Base-by-base conservation (phyloP, 2,113 vertebrate genomes). In the Gallinago media region DNA sequence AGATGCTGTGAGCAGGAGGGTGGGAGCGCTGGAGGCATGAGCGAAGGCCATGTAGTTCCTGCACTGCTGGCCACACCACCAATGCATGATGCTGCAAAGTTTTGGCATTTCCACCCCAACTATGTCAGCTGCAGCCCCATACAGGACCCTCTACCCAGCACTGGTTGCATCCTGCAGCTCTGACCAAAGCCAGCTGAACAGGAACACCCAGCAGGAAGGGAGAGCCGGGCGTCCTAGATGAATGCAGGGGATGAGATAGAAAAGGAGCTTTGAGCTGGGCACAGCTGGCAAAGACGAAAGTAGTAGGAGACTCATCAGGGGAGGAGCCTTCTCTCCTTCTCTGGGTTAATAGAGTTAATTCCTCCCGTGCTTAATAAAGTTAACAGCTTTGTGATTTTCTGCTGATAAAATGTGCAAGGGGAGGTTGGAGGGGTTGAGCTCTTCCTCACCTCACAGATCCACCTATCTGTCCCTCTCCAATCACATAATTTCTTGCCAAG, bases 361-460 rank as follows among this genome's bases (percentile, higher is more conserved):
- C 36, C 42, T 73, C n/a, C 54, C 36, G 42, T 0, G 0, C 46
- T 4, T 4, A 23, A 29, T 12, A 7, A 34, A 55, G 40, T 25
- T 46, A 27, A 47, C 22, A 18, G 66, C 4, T 36, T 15, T n/a
- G 29, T 34, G 34, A 72, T 34, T 36, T 78, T 34, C 25, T 81
- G 58, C 32, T 63, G 72, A 63, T 31, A 74, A 86, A 81, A 77
- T n/a, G 16, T 59, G 31, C 49, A 20, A 59, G 42, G 36, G 70
- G 54, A 79, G 38, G 27, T 66, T 1, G 1, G 59, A 40, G 40
- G 42, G 59, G 47, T 42, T 54, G 54, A 86, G 42, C 71, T 65
- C 19, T 95, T 79, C 19, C 26, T 42, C 44, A 23, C 44, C 54
- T 83, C 17, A 13, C 36, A 54, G 34, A 62, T 52, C 36, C 66